phyloP scores from a whole-genome alignment of 2,797 vertebrate species.

The Melopsittacus undulatus region DNA sequence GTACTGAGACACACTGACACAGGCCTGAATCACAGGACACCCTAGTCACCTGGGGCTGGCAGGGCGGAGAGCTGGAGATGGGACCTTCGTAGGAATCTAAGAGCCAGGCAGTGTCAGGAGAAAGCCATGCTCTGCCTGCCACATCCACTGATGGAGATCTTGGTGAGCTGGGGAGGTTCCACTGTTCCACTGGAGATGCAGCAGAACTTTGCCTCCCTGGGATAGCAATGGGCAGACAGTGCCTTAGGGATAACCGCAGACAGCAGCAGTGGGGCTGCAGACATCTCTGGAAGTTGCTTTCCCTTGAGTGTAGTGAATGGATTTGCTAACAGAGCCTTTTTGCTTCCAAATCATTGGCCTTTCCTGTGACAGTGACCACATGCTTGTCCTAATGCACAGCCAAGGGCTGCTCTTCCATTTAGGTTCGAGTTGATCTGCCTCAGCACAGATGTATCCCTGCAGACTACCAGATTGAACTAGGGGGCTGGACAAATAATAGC shows the following conservation, averaged over 20 bases:
- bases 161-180: neutral
- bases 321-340: neutral
- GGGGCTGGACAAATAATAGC: neutral
- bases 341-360: neutral
- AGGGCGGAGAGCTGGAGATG: neutral
- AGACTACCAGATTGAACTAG: accelerated
- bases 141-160: neutral
- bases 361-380: neutral
- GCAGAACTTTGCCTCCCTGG: neutral
- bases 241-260: neutral
- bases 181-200: neutral
- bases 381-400: neutral
- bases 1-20: neutral
- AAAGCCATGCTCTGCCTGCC: neutral
- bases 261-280: neutral
- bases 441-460: neutral
- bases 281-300: neutral
- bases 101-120: neutral
- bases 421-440: neutral
- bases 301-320: neutral
- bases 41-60: neutral
- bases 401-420: neutral
- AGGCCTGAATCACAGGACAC: neutral
- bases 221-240: neutral
- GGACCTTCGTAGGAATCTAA: neutral